These are phyloP conservation scores for Zaprionus obscuricornis DNA, from an alignment of 2,888 invertebrate genomes.

Conservation along the genomic window DNA sequence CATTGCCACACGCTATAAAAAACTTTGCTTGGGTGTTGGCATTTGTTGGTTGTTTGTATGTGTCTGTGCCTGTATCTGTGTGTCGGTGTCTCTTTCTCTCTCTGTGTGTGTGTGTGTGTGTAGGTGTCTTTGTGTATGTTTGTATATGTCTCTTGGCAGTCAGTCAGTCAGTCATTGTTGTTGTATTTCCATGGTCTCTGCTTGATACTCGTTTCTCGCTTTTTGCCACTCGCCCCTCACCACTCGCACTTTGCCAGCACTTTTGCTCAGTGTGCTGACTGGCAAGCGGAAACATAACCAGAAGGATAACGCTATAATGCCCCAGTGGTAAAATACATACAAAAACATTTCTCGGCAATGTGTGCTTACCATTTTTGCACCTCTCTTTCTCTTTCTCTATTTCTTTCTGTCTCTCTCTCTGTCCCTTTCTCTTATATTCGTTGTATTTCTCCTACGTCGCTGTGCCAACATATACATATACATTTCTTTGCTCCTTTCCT, in stretches of 20 bases:
- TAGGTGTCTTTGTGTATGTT: conserved; percentile 29
- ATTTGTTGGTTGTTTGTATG: conserved; percentile 44
- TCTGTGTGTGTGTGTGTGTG: not conserved
- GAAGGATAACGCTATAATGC: conserved; percentile 83
- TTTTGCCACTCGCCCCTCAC: not conserved
- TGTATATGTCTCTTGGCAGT: conserved; percentile 68
- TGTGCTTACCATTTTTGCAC: conserved; percentile 22
- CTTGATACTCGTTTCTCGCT: not conserved
- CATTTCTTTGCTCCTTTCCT: conserved; percentile 17
- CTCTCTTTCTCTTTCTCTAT: not conserved
- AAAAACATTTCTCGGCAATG: conserved; percentile 68
- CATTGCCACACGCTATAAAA: conserved; percentile 51
- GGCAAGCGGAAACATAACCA: conserved; percentile 83
- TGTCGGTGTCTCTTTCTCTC: too few relatives aligned
- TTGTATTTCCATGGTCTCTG: conserved; percentile 34
- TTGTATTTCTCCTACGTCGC: not conserved
- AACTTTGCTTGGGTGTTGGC: conserved; percentile 70
- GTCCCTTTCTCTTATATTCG: not conserved
- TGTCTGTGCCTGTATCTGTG: conserved; percentile 15
- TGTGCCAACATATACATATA: not conserved
- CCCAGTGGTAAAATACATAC: conserved; percentile 79
- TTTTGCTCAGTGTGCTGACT: conserved; percentile 55
- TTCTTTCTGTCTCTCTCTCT: not conserved
- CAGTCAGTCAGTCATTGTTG: conserved; percentile 77
- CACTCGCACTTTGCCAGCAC: not conserved